A percentile compares a stretch with the other conserved stretches of the same genome.
phyloP scores from a whole-genome alignment of 2,888 invertebrate species.

The Pelosia muscerda region DNA sequence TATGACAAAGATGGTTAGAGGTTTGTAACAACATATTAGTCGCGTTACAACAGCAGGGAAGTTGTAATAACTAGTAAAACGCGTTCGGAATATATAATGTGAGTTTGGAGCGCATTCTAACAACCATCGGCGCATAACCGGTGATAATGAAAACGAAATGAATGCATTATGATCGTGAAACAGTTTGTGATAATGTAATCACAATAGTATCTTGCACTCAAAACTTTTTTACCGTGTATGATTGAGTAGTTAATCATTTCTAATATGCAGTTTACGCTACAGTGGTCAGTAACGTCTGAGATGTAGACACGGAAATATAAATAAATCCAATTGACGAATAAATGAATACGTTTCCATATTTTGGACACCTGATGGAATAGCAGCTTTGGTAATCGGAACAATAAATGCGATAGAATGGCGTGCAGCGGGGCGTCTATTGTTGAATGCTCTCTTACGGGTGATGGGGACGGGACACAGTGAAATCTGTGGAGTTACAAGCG shows the following conservation, averaged over 20 bases:
- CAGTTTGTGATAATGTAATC: slow-evolving; percentile 54
- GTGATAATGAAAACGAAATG: slow-evolving; percentile 73
- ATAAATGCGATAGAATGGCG: slow-evolving; percentile 80
- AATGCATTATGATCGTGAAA: slow-evolving; percentile 57
- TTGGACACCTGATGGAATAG: slow-evolving; percentile 77
- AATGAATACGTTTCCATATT: slow-evolving; percentile 69
- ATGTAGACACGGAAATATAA: slow-evolving; percentile 55
- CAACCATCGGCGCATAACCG: slow-evolving; percentile 65
- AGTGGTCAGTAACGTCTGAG: slow-evolving; percentile 50
- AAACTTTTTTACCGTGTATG: slow-evolving; percentile 43
- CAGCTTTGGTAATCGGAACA: slow-evolving; percentile 66
- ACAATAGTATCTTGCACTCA: slow-evolving; percentile 50
- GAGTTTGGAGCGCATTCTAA: slow-evolving; percentile 62
- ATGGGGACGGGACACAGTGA: slow-evolving; percentile 59
- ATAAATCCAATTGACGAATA: slow-evolving; percentile 65
- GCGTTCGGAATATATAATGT: slow-evolving; percentile 74
- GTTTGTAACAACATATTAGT: slow-evolving; percentile 62
- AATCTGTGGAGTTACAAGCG: slow-evolving; percentile 74
- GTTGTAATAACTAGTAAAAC: slow-evolving; percentile 75
- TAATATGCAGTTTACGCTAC: slow-evolving; percentile 17
- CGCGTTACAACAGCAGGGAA: slow-evolving; percentile 67
- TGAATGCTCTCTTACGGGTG: slow-evolving; percentile 75
- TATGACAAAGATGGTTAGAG: slow-evolving; percentile 48
- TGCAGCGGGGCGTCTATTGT: slow-evolving; percentile 81
- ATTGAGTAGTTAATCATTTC: slow-evolving; percentile 39